Evolutionary conservation across 2,797 vertebrate genomes (phyloP), one percentile per base, ranked within the genome.

Genomic region (Xenops minutus): DNA sequence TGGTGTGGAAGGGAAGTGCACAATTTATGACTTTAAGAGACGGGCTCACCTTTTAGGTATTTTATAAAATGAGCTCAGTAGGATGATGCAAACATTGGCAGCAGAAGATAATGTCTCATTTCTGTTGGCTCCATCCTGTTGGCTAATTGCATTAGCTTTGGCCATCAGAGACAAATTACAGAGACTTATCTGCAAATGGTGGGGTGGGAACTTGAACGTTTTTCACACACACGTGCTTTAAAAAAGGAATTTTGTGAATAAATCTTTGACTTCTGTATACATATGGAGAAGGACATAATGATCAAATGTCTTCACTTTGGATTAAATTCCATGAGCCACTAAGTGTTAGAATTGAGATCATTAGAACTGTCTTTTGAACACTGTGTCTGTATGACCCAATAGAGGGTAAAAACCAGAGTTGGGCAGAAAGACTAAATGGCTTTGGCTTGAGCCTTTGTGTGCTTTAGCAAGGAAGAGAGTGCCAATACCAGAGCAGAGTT

Each of bases 81-180:
- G 72, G 67, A 74, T 95, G 95, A 94, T 82, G 95, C 78, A 96
- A 96, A 59, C 72, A 34, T 82, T 96, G 93, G 86, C 96, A 96
- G 54, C 32, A 81, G 63, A 88, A 89, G 61, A 63, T 80, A 87
- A 85, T 86, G 44, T 86, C 93, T 95, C 71, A 84, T 96, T 96
- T 91, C 41, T 94, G 22, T 86, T 96, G 95, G 93, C 93, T 96
- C 77, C 62, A 77, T 86, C 37, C 58, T 89, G 10, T 56, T 52
- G 63, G 56, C 64, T 97, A 90, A 94, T 95, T 96, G 68, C 73
- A 77, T 46, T 56, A 88, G 73, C 78, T 92, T 81, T 81, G 46
- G 63, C 64, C 37, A 63, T 84, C 55, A 82, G 86, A 93, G 85
- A 88, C 79, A 91, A 95, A 95, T 81, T 79, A 74, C 13, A 56